Evolutionary conservation across 2,113 vertebrate genomes (phyloP).

Genomic region (Camelus bactrianus): DNA sequence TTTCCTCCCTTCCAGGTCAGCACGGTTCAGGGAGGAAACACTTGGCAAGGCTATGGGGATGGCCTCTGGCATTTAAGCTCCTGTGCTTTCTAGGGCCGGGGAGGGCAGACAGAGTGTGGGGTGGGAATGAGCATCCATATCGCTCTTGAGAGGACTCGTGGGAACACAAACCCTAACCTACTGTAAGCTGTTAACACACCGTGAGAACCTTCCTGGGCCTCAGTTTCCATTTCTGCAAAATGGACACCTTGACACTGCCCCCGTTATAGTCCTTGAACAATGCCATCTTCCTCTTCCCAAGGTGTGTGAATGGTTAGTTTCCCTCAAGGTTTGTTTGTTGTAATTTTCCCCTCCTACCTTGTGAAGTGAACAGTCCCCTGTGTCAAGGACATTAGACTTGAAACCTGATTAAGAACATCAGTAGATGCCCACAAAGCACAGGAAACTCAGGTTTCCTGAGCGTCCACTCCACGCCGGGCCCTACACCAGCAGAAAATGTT

Average conservation of each 20-base stretch:
- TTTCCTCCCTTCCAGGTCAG: background rate
- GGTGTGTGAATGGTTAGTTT: background rate
- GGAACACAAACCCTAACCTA: background rate
- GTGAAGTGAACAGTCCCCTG: background rate
- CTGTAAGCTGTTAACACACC: background rate
- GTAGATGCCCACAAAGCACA: background rate
- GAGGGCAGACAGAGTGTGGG: rapidly evolving
- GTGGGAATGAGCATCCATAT: rapidly evolving
- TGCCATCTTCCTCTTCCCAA: background rate
- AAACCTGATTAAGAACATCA: background rate
- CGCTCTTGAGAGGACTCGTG: background rate
- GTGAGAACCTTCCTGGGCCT: background rate
- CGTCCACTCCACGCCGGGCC: background rate
- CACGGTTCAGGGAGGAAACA: background rate
- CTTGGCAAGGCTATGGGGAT: background rate
- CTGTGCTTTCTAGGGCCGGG: background rate
- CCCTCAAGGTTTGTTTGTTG: background rate
- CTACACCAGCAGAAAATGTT: background rate
- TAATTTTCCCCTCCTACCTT: background rate
- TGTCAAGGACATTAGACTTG: background rate
- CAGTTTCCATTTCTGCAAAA: background rate
- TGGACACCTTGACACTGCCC: too few species aligned
- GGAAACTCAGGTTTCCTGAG: background rate
- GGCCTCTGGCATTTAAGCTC: background rate
- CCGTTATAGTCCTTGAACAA: background rate